Conservation (phyloP, 2,888 invertebrate species). For the Alitta virens region DNA sequence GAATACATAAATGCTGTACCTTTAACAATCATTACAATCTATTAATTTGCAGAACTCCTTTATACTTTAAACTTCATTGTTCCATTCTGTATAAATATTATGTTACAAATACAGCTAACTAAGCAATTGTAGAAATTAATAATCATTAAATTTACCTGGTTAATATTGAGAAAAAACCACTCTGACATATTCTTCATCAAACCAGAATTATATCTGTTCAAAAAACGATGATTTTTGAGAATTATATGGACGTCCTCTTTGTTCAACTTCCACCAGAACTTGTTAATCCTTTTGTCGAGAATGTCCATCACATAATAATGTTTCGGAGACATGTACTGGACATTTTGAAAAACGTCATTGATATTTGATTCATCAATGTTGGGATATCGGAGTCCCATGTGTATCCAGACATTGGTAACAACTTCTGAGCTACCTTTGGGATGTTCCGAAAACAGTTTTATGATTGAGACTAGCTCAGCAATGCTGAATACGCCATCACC, state of each 20-base stretch:
- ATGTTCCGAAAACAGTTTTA: constrained; percentile 62
- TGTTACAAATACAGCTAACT: too few species aligned
- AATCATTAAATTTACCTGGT: constrained; percentile 63
- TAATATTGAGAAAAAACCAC: constrained; percentile 67
- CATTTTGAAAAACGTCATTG: constrained; percentile 62
- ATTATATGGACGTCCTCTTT: constrained; percentile 42
- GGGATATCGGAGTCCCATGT: constrained; percentile 63
- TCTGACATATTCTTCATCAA: constrained; percentile 57
- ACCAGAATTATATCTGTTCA: constrained; percentile 36
- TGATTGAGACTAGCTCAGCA: constrained; percentile 64
- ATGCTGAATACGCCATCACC: constrained; percentile 65
- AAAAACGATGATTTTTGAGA: constrained; percentile 28
- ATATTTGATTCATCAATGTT: constrained; percentile 65
- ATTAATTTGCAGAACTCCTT: background rate
- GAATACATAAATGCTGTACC: too few species aligned
- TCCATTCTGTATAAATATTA: too few species aligned
- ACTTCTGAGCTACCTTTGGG: constrained; percentile 59
- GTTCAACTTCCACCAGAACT: constrained; percentile 62
- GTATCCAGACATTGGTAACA: constrained; percentile 69
- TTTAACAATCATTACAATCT: too few species aligned
- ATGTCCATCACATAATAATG: constrained; percentile 64
- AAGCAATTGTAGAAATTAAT: too few species aligned
- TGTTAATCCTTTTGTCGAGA: constrained; percentile 64
- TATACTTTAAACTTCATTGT: background rate
- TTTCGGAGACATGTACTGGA: constrained; percentile 59